phyloP scores from a whole-genome alignment of 2,888 invertebrate species.

The Drosophila mercatorum region DNA sequence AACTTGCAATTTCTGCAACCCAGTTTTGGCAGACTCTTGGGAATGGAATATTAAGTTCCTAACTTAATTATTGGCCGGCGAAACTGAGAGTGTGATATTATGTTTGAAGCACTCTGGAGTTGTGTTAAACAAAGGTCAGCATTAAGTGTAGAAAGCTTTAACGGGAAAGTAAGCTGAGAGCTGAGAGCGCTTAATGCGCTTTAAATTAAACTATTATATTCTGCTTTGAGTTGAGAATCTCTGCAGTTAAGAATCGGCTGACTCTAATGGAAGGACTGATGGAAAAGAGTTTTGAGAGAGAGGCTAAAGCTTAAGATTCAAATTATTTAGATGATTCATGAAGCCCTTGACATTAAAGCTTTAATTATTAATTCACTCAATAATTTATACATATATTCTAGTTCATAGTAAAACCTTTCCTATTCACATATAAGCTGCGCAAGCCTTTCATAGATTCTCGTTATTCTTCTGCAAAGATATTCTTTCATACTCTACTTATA shows the following conservation, averaged over 20 bases:
- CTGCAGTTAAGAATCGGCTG: too few relatives aligned
- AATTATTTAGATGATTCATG: too few relatives aligned
- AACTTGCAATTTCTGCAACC: slow-evolving; percentile 61
- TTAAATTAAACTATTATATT: slow-evolving; percentile 6
- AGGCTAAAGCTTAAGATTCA: too few relatives aligned
- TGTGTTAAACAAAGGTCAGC: background rate
- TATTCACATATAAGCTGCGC: background rate
- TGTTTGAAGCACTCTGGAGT: background rate
- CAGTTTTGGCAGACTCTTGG: slow-evolving; percentile 5
- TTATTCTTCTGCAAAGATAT: background rate
- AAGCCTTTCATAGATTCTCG: background rate
- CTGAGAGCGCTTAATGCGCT: background rate
- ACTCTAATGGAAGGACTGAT: background rate
- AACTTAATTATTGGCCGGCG: slow-evolving; percentile 17
- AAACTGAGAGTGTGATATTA: slow-evolving; percentile 25
- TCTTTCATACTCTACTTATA: background rate
- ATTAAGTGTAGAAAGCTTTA: slow-evolving; percentile 4
- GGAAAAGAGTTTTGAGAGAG: background rate
- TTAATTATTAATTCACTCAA: too few relatives aligned
- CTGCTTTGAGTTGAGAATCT: too few relatives aligned
- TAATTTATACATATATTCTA: too few relatives aligned
- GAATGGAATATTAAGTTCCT: slow-evolving; percentile 4
- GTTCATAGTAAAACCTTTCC: background rate
- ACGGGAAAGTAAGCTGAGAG: background rate
- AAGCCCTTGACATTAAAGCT: too few relatives aligned